Evolutionary conservation across 2,797 vertebrate genomes (phyloP), one percentile per base, ranked within the genome.

Genomic region (Pseudomugil tenellus): DNA sequence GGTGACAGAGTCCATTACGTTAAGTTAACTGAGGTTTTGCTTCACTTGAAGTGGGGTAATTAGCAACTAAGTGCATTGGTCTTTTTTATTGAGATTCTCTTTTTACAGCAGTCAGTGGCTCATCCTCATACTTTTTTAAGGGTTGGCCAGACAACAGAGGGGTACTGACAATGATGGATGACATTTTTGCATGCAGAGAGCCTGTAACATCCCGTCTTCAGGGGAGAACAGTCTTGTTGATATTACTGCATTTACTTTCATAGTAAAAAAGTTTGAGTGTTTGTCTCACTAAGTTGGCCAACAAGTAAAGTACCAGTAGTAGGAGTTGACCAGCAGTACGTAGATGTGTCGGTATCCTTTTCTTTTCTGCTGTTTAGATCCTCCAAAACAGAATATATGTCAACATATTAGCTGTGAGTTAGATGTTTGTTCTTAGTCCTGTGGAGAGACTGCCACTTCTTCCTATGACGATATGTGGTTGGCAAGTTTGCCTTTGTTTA

Each of bases 41-140:
- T 74, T 80, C 63, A 80, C 71, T 84, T 87, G 70, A 76, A 87
- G 68, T 80, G 80, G 70, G 66, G 80, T 82, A 85, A 88, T 92
- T 92, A 90, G 81, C 87, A 77, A 67, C 84, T 89, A 75, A 84
- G 84, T 87, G 89, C 86, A 70, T 3, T 62, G 77, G 79, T 68
- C 67, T 79, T 87, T 88, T 90, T 88, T 85, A 88, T 83, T 77
- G 81, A 84, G 74, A 74, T 63, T 76, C 70, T 85, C 86, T 74
- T 86, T 89, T 90, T 86, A 90, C 80, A 75, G 84, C 83, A 92
- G 74, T 89, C 86, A 86, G 61, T 83, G 86, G 83, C 84, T 87
- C 87, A 86, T 90, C 80, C 70, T 32, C 14, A 2, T 80, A 72
- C 72, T 75, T 84, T 84, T 80, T 73, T 61, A 74, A 29, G 70